Evolutionary conservation across 2,113 vertebrate genomes (phyloP).

Genomic region (Sturnira hondurensis): DNA sequence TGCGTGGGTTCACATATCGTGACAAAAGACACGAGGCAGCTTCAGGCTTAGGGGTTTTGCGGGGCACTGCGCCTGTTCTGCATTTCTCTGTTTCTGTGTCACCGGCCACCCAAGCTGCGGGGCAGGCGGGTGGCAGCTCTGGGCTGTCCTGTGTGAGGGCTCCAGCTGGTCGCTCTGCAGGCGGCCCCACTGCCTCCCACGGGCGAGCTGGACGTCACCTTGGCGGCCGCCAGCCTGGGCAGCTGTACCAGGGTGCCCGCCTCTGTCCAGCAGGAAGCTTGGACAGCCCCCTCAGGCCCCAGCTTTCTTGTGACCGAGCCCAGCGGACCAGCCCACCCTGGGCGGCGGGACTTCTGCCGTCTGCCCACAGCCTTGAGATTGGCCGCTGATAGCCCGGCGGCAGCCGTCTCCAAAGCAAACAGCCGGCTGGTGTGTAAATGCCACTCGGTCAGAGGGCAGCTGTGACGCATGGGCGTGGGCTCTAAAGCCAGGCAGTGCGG

Average conservation of each 20-base stretch:
- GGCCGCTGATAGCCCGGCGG: fast-evolving
- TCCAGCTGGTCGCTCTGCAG: fast-evolving
- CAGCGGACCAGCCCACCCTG: neutral
- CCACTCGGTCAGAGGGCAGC: neutral
- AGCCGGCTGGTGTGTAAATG: fast-evolving
- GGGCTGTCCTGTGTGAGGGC: fast-evolving
- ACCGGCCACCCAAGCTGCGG: fast-evolving
- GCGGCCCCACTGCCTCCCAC: fast-evolving
- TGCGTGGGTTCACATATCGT: fast-evolving
- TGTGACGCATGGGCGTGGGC: fast-evolving
- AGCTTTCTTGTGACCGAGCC: fast-evolving
- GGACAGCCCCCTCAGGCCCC: fast-evolving
- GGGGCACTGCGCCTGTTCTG: fast-evolving
- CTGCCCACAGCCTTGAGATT: neutral
- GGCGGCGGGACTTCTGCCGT: neutral
- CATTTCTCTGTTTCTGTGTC: fast-evolving
- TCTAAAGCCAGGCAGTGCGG: fast-evolving
- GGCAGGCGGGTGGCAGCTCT: fast-evolving
- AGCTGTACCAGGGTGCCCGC: fast-evolving
- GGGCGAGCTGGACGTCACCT: fast-evolving
- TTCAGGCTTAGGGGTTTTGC: neutral
- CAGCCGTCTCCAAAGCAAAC: neutral
- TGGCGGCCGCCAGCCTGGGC: neutral
- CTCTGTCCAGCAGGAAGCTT: neutral
- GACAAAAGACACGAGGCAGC: neutral